Percentiles rank a stretch among this genome's conserved stretches.
Evolutionary conservation across 2,797 vertebrate genomes (phyloP).

Genomic region (Cynopterus sphinx): DNA sequence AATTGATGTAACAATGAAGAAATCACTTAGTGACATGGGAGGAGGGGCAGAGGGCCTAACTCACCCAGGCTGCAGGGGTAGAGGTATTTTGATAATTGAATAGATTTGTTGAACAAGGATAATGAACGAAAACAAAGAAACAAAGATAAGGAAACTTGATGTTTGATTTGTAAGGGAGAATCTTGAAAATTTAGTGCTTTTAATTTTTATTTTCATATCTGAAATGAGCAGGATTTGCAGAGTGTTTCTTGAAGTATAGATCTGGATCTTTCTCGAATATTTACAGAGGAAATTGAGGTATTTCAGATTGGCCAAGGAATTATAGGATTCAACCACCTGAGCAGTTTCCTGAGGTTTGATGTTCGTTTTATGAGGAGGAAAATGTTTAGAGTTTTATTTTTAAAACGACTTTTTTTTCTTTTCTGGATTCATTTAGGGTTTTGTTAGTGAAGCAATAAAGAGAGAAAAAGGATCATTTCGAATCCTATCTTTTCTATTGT

Average conservation of each 20-base stretch:
- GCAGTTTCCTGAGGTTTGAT: not conserved
- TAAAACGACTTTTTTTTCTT: not conserved
- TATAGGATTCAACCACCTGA: not conserved
- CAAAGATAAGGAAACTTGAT: not conserved
- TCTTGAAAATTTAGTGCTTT: not conserved
- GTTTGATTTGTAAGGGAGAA: not conserved
- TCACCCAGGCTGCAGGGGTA: not conserved
- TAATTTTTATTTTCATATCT: not conserved
- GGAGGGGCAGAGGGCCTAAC: too few relatives aligned
- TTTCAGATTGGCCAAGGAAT: not conserved
- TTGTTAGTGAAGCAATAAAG: not conserved
- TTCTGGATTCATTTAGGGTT: not conserved
- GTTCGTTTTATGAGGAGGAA: not conserved
- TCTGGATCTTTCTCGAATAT: not conserved
- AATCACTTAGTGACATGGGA: not conserved
- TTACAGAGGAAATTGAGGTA: not conserved
- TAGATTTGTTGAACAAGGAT: not conserved
- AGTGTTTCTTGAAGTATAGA: not conserved
- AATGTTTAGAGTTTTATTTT: constrained; percentile 5
- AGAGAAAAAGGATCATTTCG: not conserved
- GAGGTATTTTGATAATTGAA: not conserved
- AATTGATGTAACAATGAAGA: not conserved
- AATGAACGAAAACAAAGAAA: not conserved
- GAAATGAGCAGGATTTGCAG: not conserved
- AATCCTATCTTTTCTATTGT: not conserved